Percentiles rank a stretch among this genome's conserved stretches.
Evolutionary conservation across 2,888 invertebrate species (phyloP).

Genomic region (Drosophila pseudotakahashii): DNA sequence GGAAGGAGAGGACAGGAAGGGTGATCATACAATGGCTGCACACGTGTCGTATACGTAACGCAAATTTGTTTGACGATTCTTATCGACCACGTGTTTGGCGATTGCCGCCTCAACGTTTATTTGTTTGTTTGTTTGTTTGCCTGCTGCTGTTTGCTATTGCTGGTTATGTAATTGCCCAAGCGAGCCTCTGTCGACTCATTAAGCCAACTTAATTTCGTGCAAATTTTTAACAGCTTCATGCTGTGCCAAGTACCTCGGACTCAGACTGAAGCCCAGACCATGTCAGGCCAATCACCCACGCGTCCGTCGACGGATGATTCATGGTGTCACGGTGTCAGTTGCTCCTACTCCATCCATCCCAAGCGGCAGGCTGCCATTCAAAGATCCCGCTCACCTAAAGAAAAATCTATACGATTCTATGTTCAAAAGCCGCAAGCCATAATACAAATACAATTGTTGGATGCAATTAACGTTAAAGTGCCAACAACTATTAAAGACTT

Average conservation of each 20-base stretch:
- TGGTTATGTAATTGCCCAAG: conserved; percentile 58
- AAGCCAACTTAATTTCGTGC: conserved; percentile 74
- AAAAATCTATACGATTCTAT: not conserved
- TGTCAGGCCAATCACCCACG: conserved; percentile 59
- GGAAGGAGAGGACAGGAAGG: not conserved
- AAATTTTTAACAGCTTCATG: conserved; percentile 73
- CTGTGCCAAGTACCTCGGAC: conserved; percentile 50
- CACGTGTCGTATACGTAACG: conserved; percentile 80
- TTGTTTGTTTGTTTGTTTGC: conserved; percentile 15
- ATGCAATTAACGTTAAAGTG: not conserved
- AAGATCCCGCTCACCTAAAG: conserved; percentile 1
- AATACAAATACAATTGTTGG: not conserved
- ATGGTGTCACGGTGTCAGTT: conserved; percentile 56
- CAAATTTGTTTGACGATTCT: conserved; percentile 69
- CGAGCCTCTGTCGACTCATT: conserved; percentile 57
- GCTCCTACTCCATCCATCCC: conserved; percentile 25
- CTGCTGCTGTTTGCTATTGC: conserved; percentile 43
- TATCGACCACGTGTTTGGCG: conserved; percentile 56
- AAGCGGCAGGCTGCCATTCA: conserved; percentile 7
- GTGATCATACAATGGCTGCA: conserved; percentile 58
- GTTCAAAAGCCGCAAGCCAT: not conserved
- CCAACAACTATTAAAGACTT: not conserved
- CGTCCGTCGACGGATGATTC: conserved; percentile 46
- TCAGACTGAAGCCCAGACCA: conserved; percentile 26
- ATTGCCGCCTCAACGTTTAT: conserved; percentile 10